phyloP scores from a whole-genome alignment of 1,140 invertebrate genomes.

The Camponotus floridanus region DNA sequence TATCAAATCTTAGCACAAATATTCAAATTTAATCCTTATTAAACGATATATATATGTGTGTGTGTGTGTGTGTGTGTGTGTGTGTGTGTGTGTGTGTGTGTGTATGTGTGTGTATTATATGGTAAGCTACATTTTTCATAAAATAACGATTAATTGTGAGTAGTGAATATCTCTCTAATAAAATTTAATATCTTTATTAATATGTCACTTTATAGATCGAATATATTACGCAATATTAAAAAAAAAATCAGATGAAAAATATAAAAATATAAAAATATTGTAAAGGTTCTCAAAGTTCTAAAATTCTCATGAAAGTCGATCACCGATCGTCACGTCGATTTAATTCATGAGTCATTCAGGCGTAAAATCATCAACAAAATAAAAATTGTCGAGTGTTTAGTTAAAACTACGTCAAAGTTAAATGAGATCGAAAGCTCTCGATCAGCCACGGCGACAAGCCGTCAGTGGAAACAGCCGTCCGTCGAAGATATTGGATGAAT shows the following conservation, averaged over 20 bases:
- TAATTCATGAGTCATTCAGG: slow-evolving; percentile 13
- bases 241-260: background rate
- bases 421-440: slow-evolving; percentile 54
- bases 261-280: background rate
- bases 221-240: background rate
- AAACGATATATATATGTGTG: background rate
- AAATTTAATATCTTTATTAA: background rate
- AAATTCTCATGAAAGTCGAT: slow-evolving; percentile 41
- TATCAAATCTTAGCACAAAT: background rate
- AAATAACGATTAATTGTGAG: background rate
- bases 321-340: slow-evolving; percentile 12
- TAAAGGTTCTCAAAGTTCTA: background rate
- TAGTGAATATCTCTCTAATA: background rate
- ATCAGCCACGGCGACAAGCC: slow-evolving; percentile 33
- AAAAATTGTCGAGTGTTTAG: slow-evolving; percentile 39
- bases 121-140: background rate
- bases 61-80: too few species aligned
- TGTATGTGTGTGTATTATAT: too few species aligned
- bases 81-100: too few species aligned
- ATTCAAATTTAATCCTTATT: slow-evolving; percentile 8
- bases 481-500: slow-evolving; percentile 22
- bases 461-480: slow-evolving; percentile 37
- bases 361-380: slow-evolving; percentile 33
- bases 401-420: slow-evolving; percentile 49
- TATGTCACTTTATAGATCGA: too few species aligned